Base-by-base conservation (phyloP, 2,113 vertebrate genomes). In the Grantiella picta region DNA sequence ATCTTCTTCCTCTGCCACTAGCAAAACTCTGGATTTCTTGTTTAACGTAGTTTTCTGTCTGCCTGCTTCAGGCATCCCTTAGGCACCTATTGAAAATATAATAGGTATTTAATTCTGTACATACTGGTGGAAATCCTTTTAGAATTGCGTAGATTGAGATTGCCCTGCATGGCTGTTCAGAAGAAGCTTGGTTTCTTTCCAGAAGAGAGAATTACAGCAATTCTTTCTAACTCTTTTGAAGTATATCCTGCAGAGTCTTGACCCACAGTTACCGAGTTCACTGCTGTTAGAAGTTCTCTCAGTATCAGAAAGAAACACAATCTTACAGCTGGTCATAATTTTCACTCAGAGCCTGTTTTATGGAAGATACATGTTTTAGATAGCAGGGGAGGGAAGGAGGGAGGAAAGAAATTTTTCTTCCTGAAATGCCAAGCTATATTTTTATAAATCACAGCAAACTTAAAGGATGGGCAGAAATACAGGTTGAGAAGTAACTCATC, bases 311-410 rank as follows among this genome's bases (percentile, higher is more conserved):
- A 93, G 82, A 59, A 73, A n/a, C 31, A 35, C 65, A 71, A 1
- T 77, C 42, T 35, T 68, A 60, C 23, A 65, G 33, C 42, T 82
- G 57, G 28, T 82, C 50, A 28, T 59, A 70, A 64, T 71, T 86
- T 75, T 94, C 27, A 36, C 31, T 93, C 3, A 1, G 36, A 82
- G 25, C 4, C 47, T 83, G 12, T 73, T 86, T 86, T 68, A 40
- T 63, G 35, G 29, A 70, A 69, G 36, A 42, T 9, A 3, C 0
- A 7, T 42, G 27, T 69, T 82, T 89, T 54, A 50, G 52, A 17
- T 68, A 66, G 12, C 2, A 0, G 29, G 13, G 7, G 7, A 12
- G 7, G 5, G 19, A 16, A 3, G 9, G 35, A 12, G 7, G 5
- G 19, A 16, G 3, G 9, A 40, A 40, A 33, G 13, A 31, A 11